phyloP scores from a whole-genome alignment of 1,140 invertebrate genomes.

The Elysia chlorotica region DNA sequence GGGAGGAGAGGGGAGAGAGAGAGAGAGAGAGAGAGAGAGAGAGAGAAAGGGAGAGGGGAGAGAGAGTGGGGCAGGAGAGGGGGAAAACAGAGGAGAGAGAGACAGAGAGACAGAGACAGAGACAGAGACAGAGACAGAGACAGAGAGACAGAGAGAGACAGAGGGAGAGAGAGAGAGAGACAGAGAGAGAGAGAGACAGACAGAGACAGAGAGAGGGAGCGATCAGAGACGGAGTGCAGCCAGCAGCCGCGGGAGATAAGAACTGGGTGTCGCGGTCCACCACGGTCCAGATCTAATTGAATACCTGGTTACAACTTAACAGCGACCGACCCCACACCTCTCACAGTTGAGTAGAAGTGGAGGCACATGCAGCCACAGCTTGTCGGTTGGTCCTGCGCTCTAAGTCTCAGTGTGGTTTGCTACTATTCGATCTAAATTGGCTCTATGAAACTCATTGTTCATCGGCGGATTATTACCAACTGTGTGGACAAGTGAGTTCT shows the following conservation, averaged over 20 bases:
- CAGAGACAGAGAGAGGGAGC: conserved; percentile 6
- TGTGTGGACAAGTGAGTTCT: too few relatives aligned
- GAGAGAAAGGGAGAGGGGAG: background rate
- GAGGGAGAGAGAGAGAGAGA: conserved; percentile 12
- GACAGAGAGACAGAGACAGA: background rate
- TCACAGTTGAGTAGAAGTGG: background rate
- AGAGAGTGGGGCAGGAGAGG: background rate
- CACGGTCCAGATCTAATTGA: background rate
- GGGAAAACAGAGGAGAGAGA: background rate
- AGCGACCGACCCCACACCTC: background rate
- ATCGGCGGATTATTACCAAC: too few relatives aligned
- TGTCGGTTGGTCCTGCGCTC: background rate
- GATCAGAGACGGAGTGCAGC: background rate
- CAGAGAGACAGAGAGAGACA: conserved; percentile 9
- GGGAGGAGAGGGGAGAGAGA: background rate
- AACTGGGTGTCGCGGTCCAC: too few relatives aligned
- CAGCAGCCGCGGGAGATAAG: background rate
- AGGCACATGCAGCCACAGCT: background rate
- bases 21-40: background rate
- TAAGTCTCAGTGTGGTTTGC: background rate
- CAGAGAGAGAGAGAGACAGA: conserved; percentile 15
- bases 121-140: background rate
- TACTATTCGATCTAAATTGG: too few relatives aligned
- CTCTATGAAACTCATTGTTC: too few relatives aligned
- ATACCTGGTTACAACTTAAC: background rate